Evolutionary conservation across 2,797 vertebrate species (phyloP).

Genomic region (Borostomias antarcticus): DNA sequence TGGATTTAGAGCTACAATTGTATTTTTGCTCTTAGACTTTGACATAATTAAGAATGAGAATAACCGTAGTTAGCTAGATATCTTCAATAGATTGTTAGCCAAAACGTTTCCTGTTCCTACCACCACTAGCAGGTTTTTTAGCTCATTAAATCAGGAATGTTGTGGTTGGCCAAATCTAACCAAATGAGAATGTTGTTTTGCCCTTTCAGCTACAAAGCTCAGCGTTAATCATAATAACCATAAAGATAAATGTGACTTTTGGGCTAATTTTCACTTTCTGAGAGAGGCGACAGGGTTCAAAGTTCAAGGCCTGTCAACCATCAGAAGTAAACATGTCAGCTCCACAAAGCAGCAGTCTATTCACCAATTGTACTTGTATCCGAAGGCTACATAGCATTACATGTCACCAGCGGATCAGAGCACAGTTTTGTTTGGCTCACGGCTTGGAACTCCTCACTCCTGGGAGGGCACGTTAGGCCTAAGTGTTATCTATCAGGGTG

Average conservation of each 20-base stretch:
- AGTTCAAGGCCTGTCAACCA: too few relatives aligned
- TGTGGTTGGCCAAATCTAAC: neutral
- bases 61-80: neutral
- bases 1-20: neutral
- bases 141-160: neutral
- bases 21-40: neutral
- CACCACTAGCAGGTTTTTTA: neutral
- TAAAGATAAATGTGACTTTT: too few relatives aligned
- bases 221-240: too few relatives aligned
- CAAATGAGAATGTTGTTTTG: neutral
- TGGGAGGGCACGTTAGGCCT: neutral
- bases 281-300: neutral
- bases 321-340: neutral
- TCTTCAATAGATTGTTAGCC: neutral
- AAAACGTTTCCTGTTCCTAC: neutral
- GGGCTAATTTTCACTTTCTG: too few relatives aligned
- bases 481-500: slow-evolving; percentile 7
- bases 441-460: neutral
- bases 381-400: neutral
- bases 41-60: neutral
- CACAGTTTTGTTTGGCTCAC: neutral
- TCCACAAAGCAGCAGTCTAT: neutral
- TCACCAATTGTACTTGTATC: neutral
- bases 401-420: neutral
- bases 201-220: too few relatives aligned